Evolutionary conservation across 2,797 vertebrate species (phyloP).

Genomic region (Cyprinodon diabolis): DNA sequence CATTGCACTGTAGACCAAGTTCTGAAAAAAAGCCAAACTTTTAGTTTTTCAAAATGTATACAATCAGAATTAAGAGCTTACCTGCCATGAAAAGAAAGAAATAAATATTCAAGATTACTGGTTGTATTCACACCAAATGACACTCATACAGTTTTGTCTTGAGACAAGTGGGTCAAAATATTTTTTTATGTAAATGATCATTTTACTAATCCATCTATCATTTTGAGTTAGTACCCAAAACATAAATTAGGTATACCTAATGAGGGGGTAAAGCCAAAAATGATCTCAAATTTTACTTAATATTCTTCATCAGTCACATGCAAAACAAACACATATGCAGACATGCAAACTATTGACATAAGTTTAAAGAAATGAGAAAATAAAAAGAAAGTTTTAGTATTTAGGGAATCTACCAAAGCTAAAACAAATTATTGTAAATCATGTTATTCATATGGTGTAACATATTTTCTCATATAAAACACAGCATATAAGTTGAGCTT

Average conservation of each 20-base stretch:
- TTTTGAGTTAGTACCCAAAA: constrained; percentile 56
- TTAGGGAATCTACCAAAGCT: constrained; percentile 59
- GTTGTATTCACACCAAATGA: constrained; percentile 36
- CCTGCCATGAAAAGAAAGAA: constrained; percentile 34
- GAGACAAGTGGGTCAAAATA: constrained; percentile 53
- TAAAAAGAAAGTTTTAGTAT: constrained; percentile 50
- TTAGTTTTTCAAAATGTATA: constrained; percentile 38
- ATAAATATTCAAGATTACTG: constrained; percentile 38
- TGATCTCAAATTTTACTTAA: constrained; percentile 50
- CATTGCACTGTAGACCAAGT: constrained; percentile 50
- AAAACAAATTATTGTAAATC: constrained; percentile 57
- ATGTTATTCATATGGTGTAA: constrained; percentile 42
- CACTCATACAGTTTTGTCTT: constrained; percentile 46
- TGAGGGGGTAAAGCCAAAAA: constrained; percentile 24
- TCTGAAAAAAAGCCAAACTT: constrained; percentile 33
- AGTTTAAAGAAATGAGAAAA: constrained; percentile 61
- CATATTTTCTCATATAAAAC: constrained; percentile 52
- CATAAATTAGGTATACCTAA: constrained; percentile 56
- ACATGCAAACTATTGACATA: constrained; percentile 59
- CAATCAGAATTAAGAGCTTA: constrained; percentile 41
- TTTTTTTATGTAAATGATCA: constrained; percentile 55
- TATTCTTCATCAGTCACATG: constrained; percentile 60
- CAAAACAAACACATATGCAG: constrained; percentile 64
- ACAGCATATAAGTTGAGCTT: constrained; percentile 49
- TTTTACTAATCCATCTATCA: constrained; percentile 60